Evolutionary conservation across 2,888 invertebrate species (phyloP).

Genomic region (Punctoribates punctum): DNA sequence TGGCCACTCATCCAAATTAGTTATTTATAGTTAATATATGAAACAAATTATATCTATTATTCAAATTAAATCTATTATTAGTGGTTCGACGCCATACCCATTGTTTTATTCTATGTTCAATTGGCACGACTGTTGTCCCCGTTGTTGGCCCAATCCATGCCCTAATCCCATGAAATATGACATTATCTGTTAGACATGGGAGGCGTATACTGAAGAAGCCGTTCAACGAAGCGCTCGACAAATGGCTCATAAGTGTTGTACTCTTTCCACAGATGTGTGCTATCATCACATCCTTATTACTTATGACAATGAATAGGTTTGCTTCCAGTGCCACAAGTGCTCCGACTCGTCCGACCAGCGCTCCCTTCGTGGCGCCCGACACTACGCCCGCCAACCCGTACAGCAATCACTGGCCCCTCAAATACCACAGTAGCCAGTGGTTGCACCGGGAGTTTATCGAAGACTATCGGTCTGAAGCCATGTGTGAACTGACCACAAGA

Average conservation of each 20-base stretch:
- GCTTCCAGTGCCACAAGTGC: slow-evolving; percentile 11
- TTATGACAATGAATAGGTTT: slow-evolving; percentile 12
- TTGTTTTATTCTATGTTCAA: slow-evolving; percentile 1
- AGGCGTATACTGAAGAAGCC: slow-evolving; percentile 39
- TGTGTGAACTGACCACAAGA: neutral
- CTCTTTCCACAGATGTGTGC: slow-evolving; percentile 42
- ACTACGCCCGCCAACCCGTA: neutral
- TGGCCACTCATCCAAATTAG: neutral
- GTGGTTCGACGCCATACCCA: neutral
- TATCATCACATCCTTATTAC: slow-evolving; percentile 1
- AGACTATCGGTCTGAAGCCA: neutral
- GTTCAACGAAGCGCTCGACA: slow-evolving; percentile 44
- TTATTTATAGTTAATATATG: slow-evolving; percentile 4
- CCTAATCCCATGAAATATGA: slow-evolving; percentile 48
- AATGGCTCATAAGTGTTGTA: slow-evolving; percentile 46
- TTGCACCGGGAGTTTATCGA: slow-evolving; percentile 34
- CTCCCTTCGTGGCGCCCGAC: neutral
- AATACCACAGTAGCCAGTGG: slow-evolving; percentile 37
- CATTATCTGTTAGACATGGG: slow-evolving; percentile 46
- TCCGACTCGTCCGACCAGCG: neutral
- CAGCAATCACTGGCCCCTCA: slow-evolving; percentile 20
- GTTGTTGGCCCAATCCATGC: slow-evolving; percentile 52
- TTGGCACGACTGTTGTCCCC: slow-evolving; percentile 3
- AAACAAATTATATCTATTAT: neutral
- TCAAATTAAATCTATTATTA: neutral